Evolutionary conservation across 2,113 vertebrate genomes (phyloP), one percentile per base, ranked within the genome.

Genomic region (Leiothrix lutea): DNA sequence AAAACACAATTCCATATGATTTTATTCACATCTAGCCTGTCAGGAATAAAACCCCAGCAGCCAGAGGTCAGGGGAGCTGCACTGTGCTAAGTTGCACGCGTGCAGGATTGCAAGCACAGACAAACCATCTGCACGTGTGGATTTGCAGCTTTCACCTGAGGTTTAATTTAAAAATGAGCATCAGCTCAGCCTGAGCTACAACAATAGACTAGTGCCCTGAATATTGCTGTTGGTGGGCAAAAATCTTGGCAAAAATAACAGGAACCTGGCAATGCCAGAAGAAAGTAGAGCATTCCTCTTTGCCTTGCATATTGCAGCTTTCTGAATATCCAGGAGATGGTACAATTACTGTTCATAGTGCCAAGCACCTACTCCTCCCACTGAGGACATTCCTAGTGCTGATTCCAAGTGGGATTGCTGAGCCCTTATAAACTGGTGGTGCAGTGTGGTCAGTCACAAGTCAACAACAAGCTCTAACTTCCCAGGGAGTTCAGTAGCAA

Each of bases 1-100:
- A 93, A 96, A 97, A 93, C 95, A 95, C 28, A 50, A 33, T 72
- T 90, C 88, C 88, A 47, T 96, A 42, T 94, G 90, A 96, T 96
- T 96, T 93, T 86, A 86, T 94, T 94, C 92, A 81, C 90, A 67
- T 92, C 72, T 42, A 96, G 79, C 31, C 91, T 91, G 93, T 87
- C 82, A 93, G 88, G 83, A 93, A 47, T 66, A 90, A 93, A 90
- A 57, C 22, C 70, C 65, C 45, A 78, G 54, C 57, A 83, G 66
- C 40, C 85, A 50, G 81, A 91, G 90, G 85, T 93, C 85, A 72
- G 85, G 36, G 84, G 53, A 88, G 48, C 44, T 79, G 78, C 22
- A 2, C 84, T 40, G n/a, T 6, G 60, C 48, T 29, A 9, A 84
- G 65, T 36, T 75, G 77, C 29, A 11, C 4, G 5, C 14, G 22